Evolutionary conservation across 2,797 vertebrate species (phyloP).

Genomic region (Anguilla obscura): DNA sequence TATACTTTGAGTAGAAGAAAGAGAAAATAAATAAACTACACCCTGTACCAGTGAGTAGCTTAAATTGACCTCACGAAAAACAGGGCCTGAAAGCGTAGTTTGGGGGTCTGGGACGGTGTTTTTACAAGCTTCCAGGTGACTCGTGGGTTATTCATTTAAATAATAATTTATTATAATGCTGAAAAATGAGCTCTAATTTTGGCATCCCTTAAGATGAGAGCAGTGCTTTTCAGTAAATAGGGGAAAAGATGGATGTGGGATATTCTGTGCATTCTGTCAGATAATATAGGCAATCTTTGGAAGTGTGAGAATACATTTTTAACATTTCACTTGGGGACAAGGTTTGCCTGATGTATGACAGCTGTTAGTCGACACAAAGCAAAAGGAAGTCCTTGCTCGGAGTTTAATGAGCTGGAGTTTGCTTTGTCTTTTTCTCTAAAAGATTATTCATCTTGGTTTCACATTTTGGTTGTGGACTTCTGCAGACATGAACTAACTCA

Average conservation of each 20-base stretch:
- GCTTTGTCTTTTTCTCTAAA: not conserved
- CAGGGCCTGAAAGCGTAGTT: constrained; percentile 42
- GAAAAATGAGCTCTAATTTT: constrained; percentile 55
- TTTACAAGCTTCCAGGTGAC: constrained; percentile 46
- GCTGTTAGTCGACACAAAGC: not conserved
- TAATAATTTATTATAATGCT: constrained; percentile 30
- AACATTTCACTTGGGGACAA: constrained; percentile 1
- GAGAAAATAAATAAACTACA: constrained; percentile 30
- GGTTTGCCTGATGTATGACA: not conserved
- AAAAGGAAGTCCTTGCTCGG: not conserved
- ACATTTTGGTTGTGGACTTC: not conserved
- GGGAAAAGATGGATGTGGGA: constrained; percentile 24
- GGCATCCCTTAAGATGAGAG: constrained; percentile 52
- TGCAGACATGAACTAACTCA: not conserved
- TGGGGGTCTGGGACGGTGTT: constrained; percentile 21
- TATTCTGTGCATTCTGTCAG: constrained; percentile 40
- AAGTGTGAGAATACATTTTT: constrained; percentile 21
- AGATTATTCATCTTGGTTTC: not conserved
- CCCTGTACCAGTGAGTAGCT: constrained; percentile 40
- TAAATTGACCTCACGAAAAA: constrained; percentile 30
- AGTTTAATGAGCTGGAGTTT: constrained; percentile 1
- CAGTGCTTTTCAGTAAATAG: constrained; percentile 57
- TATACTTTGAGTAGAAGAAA: constrained; percentile 35
- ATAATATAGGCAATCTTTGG: constrained; percentile 39
- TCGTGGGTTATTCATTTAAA: constrained; percentile 42